Evolutionary conservation across 1,140 invertebrate species (phyloP).

Genomic region (Plectus sambesii): DNA sequence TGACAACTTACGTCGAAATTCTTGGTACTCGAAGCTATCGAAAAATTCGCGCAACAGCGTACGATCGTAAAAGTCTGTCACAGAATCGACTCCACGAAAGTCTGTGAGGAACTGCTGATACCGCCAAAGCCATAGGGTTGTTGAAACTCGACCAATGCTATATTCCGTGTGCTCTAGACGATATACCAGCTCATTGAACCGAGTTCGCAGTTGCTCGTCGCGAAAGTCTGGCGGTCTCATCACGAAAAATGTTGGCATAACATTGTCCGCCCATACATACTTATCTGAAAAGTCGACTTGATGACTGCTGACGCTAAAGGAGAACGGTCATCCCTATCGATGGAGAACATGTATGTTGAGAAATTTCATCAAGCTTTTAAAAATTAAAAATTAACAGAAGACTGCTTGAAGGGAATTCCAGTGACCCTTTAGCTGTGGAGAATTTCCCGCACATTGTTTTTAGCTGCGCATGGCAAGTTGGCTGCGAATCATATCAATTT

Average conservation of each 20-base stretch:
- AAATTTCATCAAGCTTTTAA: too few species aligned
- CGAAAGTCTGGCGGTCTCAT: conserved; percentile 40
- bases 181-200: conserved; percentile 41
- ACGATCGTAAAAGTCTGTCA: conserved; percentile 40
- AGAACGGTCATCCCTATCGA: too few species aligned
- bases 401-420: too few species aligned
- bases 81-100: conserved; percentile 40
- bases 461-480: too few species aligned
- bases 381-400: too few species aligned
- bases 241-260: conserved; percentile 44
- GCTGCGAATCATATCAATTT: too few species aligned
- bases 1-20: conserved; percentile 31
- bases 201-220: conserved; percentile 13
- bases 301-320: too few species aligned
- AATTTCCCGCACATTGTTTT: too few species aligned
- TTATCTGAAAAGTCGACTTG: conserved; percentile 32
- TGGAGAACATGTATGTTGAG: too few species aligned
- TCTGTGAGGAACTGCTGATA: conserved; percentile 44
- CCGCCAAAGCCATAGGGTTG: conserved; percentile 45
- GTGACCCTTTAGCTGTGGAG: too few species aligned
- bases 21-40: conserved; percentile 40
- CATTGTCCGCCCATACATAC: conserved; percentile 46
- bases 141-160: conserved; percentile 42
- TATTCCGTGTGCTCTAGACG: conserved; percentile 40
- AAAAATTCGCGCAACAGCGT: conserved; percentile 40